phyloP scores from a whole-genome alignment of 2,113 vertebrate species.

The Callithrix jacchus region DNA sequence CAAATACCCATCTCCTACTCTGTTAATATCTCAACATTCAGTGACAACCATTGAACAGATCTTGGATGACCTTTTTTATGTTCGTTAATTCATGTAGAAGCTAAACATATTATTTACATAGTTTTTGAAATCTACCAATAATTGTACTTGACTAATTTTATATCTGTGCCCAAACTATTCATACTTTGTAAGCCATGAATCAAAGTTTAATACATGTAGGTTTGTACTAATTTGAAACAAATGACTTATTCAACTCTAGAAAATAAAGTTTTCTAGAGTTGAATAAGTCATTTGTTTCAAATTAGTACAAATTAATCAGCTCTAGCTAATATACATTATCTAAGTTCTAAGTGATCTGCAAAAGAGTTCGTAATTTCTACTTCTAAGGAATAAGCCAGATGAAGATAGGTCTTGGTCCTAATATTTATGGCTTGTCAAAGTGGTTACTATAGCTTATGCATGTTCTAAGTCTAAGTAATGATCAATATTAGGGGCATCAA shows the following conservation, averaged over 20 bases:
- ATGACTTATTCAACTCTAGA: background rate
- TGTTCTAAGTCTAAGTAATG: background rate
- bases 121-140: background rate
- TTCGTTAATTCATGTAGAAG: background rate
- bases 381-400: background rate
- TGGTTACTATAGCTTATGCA: background rate
- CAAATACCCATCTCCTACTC: background rate
- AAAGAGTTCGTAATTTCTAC: constrained; percentile 11
- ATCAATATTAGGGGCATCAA: background rate
- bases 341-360: background rate
- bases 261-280: no score
- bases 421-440: background rate
- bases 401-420: background rate
- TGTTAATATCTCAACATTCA: background rate
- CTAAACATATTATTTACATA: background rate
- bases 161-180: background rate
- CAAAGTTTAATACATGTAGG: background rate
- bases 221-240: background rate
- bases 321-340: background rate
- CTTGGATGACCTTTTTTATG: background rate
- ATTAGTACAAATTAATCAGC: no score
- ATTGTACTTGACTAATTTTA: background rate
- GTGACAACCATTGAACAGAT: background rate
- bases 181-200: background rate
- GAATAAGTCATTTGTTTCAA: no score